Evolutionary conservation across 2,888 invertebrate genomes (phyloP).

Genomic region (Himalopsyche kuldschensis): DNA sequence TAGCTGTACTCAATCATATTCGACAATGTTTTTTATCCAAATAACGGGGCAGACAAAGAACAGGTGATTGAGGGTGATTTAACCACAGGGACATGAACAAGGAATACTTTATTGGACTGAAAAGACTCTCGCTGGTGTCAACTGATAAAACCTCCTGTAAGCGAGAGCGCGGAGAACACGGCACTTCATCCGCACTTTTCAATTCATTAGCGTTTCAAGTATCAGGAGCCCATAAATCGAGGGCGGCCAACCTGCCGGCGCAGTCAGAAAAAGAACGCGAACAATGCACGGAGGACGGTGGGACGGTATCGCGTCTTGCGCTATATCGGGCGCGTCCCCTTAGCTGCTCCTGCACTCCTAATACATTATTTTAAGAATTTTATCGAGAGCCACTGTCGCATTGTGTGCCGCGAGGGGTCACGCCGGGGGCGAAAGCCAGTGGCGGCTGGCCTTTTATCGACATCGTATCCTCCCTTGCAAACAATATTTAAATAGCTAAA

Average conservation of each 20-base stretch:
- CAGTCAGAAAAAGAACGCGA: slow-evolving; percentile 23
- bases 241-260: slow-evolving; percentile 17
- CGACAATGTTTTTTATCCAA: no score
- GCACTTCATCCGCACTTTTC: slow-evolving; percentile 35
- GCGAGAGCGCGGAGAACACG: slow-evolving; percentile 12
- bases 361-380: slow-evolving; percentile 40
- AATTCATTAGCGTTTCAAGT: slow-evolving; percentile 40
- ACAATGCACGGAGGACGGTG: slow-evolving; percentile 20
- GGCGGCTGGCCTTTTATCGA: not conserved
- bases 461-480: no score
- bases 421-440: slow-evolving; percentile 31
- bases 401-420: slow-evolving; percentile 38
- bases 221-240: slow-evolving; percentile 38
- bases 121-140: slow-evolving; percentile 9
- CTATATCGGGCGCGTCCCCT: slow-evolving; percentile 31
- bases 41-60: not conserved
- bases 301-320: slow-evolving; percentile 24
- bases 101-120: not conserved
- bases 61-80: not conserved
- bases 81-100: not conserved
- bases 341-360: slow-evolving; percentile 30
- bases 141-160: slow-evolving; percentile 18
- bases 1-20: no score
- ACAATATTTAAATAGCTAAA: no score
- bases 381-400: slow-evolving; percentile 39